Percentiles rank a stretch among this genome's conserved stretches.
These are phyloP conservation scores for Tineola bisselliella DNA, from an alignment of 2,888 invertebrate genomes.

Conservation along the genomic window DNA sequence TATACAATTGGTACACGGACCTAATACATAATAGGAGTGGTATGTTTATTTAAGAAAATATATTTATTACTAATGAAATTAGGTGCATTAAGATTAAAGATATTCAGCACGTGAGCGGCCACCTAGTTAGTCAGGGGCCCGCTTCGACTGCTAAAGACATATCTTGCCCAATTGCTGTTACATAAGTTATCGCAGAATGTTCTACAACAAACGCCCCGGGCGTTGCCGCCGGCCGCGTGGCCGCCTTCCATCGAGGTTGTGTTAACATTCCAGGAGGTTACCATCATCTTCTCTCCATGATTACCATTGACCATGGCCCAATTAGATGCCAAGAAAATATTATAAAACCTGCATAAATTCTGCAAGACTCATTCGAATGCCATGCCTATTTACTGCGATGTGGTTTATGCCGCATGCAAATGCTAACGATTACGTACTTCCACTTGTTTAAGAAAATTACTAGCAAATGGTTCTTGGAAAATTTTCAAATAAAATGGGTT, in stretches of 20 bases:
- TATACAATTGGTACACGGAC: conserved; percentile 73
- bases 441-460: neutral
- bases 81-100: neutral
- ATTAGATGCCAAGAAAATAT: neutral
- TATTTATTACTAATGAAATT: neutral
- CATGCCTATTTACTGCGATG: neutral
- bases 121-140: conserved; percentile 12
- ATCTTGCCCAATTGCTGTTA: conserved; percentile 36
- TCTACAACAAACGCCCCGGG: conserved; percentile 18
- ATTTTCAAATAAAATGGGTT: neutral
- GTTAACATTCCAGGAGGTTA: neutral
- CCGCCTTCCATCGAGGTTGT: conserved; percentile 1
- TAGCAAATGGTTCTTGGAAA: neutral
- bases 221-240: neutral
- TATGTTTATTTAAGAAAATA: conserved; percentile 49
- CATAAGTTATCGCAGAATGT: conserved; percentile 32
- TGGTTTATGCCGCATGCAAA: neutral
- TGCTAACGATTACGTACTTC: neutral
- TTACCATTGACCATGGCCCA: conserved; percentile 9
- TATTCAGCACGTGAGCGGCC: neutral
- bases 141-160: conserved; percentile 17
- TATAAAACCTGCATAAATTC: neutral
- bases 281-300: neutral
- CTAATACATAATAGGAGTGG: conserved; percentile 78
- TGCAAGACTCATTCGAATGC: neutral